Conservation (phyloP, 2,888 invertebrate species). For the Machimus atricapillus region DNA sequence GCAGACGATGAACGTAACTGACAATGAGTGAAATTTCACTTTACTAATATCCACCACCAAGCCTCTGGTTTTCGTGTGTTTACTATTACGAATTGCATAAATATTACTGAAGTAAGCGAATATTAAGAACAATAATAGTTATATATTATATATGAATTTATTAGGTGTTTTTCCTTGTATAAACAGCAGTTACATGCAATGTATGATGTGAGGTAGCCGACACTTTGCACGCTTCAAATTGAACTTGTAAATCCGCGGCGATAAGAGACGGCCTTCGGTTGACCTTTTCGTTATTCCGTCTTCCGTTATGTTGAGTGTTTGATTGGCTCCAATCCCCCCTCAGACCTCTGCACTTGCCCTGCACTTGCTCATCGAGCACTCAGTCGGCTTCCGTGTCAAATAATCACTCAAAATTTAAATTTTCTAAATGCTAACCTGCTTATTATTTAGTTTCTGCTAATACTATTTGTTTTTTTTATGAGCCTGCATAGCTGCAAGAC, state of each 20-base stretch:
- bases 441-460: background rate
- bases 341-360: background rate
- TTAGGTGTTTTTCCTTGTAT: constrained; percentile 45
- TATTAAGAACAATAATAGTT: constrained; percentile 47
- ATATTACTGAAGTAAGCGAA: constrained; percentile 19
- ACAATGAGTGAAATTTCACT: background rate
- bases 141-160: constrained; percentile 45
- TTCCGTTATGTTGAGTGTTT: background rate
- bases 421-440: background rate
- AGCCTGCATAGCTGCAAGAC: background rate
- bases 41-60: background rate
- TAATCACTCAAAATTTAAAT: background rate
- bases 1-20: background rate
- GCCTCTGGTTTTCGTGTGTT: background rate
- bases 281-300: background rate
- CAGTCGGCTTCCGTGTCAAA: background rate
- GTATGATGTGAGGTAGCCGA: background rate
- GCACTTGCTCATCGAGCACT: background rate
- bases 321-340: background rate
- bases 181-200: constrained; percentile 32
- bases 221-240: background rate
- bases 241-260: background rate
- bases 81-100: background rate
- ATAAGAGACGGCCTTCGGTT: background rate
- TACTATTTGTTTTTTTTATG: background rate